These are phyloP conservation scores for Acrocyrtus sp. DNA, from an alignment of 2,888 invertebrate genomes.

Conservation along the genomic window DNA sequence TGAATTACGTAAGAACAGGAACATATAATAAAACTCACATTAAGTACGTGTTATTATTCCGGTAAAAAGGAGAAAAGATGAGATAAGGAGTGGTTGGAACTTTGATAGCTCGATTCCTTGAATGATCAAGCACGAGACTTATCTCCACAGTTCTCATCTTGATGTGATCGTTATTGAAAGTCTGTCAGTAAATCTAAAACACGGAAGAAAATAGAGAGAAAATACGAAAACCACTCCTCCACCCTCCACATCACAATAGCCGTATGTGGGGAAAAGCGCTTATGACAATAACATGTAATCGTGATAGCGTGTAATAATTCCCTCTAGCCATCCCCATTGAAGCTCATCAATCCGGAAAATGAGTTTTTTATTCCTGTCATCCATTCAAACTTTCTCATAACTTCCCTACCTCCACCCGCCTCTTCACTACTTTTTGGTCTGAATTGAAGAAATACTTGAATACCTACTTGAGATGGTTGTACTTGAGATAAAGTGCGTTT, in stretches of 20 bases:
- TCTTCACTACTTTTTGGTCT: no score
- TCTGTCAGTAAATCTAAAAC: neutral
- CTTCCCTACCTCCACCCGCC: neutral
- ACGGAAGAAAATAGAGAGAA: no score
- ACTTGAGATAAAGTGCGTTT: no score
- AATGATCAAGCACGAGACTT: no score
- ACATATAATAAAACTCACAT: no score
- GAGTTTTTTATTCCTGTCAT: slow-evolving; percentile 15
- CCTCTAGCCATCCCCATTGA: slow-evolving; percentile 5
- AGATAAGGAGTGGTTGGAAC: neutral
- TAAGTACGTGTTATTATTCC: neutral
- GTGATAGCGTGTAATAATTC: no score
- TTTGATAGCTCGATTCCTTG: neutral
- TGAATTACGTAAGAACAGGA: neutral
- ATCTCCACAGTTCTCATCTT: neutral
- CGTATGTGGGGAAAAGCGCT: no score
- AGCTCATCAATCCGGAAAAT: slow-evolving; percentile 19
- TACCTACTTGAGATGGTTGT: no score
- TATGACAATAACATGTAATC: no score
- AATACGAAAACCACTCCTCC: no score
- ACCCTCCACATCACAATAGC: no score
- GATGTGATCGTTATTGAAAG: neutral
- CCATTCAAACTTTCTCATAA: neutral
- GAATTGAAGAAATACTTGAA: no score
- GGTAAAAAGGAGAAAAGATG: neutral